Percentiles rank a stretch among this genome's conserved stretches.
phyloP scores from a whole-genome alignment of 2,888 invertebrate species.

The Sesia apiformis region DNA sequence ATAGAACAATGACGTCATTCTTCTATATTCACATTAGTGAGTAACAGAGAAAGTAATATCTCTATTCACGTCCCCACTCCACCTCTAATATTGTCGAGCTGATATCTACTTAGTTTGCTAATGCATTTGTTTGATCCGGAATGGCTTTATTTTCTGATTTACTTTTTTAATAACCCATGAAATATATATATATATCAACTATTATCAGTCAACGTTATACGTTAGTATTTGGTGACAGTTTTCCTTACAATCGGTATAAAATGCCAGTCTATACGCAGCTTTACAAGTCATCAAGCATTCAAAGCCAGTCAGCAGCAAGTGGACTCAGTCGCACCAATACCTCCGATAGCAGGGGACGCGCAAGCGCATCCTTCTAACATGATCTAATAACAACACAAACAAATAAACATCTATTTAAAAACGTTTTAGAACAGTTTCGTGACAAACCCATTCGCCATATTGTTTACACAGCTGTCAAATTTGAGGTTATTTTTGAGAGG shows the following conservation, averaged over 20 bases:
- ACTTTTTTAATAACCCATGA: too few species aligned
- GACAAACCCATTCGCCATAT: conserved; percentile 15
- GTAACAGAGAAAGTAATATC: too few species aligned
- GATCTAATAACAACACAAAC: not conserved
- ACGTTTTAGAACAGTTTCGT: conserved; percentile 7
- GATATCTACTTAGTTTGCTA: too few species aligned
- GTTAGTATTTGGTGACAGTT: too few species aligned
- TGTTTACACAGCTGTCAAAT: conserved; percentile 38
- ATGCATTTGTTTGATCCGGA: too few species aligned
- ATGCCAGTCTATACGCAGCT: conserved; percentile 35
- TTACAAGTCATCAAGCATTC: conserved; percentile 26
- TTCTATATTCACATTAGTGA: too few species aligned
- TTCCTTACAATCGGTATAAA: not conserved
- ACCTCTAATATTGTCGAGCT: too few species aligned
- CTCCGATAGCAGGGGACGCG: conserved; percentile 2
- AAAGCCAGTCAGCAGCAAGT: conserved; percentile 28
- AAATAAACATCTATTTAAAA: conserved; percentile 10
- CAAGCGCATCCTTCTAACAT: conserved; percentile 6
- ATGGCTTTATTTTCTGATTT: too few species aligned
- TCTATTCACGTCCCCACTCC: too few species aligned
- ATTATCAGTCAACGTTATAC: too few species aligned
- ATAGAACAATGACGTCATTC: too few species aligned
- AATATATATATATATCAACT: too few species aligned
- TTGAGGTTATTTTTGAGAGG: conserved; percentile 11
- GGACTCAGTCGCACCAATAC: conserved; percentile 9